Base-by-base conservation (phyloP, 64 coral and sea anemone species). In the Stichodactyla helianthus region DNA sequence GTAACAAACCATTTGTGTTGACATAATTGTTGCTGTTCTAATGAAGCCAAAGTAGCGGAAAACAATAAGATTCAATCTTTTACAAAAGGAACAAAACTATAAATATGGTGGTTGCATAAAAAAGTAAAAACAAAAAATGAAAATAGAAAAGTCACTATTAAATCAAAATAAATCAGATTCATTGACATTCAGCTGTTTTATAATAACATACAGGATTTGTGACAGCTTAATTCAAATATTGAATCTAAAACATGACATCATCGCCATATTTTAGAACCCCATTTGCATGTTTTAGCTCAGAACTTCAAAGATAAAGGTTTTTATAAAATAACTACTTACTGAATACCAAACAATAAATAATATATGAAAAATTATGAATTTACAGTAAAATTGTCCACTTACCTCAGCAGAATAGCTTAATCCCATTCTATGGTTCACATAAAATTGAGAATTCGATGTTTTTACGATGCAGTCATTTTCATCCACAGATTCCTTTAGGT, bases 381-480 rank as follows among this genome's bases (percentile, higher is more conserved):
- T 58, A 15, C 55, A 58, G 27, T 26, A 71, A 9, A 31, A 19
- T 65, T 65, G 18, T 18, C 1, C 51, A 81, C 78, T 81, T 18
- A 81, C 78, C 78, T 81, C 78, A 53, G 78, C 78, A 81, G 78
- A 81, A 81, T 81, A 51, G 14, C 78, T 81, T 6, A 81, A 20
- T 54, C 78, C 54, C 50, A 16, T 81, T 51, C 14, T 54, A 53
- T 51, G 78, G n/a, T 81, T 81, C 11, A 81, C 78, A 52, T 52
- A 81, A 54, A 81, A 81, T 52, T 81, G 50, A 20, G 78, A 81
- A 53, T 81, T 81, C 1, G 51, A 81, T 51, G n/a, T 52, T 28
- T 14, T 81, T 5, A 54, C 20, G 27, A 74, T 74, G 26, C 8
- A 5, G 25, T 74, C 68, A 74, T 74, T n/a, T 31, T 25, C 68